Evolutionary conservation across 2,113 vertebrate genomes (phyloP), one percentile per base, ranked within the genome.

Genomic region (Holacanthus passer): DNA sequence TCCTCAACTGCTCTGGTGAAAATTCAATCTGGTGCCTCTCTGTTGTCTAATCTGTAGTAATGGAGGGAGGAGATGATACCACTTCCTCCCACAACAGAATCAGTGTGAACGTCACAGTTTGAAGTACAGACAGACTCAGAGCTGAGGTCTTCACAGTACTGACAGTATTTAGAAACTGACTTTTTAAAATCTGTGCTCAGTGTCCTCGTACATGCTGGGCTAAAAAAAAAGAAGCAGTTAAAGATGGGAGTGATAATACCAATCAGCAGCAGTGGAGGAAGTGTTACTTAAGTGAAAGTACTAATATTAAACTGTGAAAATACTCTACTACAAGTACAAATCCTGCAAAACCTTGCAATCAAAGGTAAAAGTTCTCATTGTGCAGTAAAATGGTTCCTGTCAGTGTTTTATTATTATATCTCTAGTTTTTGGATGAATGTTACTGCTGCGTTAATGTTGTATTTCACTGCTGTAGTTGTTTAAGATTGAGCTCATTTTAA

Each of bases 21-120:
- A 59, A 17, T 41, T 43, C 65, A 41, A 22, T 50, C 48, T 3
- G 17, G 64, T 41, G 43, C 8, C 37, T 47, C 60, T 41, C 27
- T 37, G 27, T 75, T 82, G 74, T 85, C 59, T 20, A 7, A 20
- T 43, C 9, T 79, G 14, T 19, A 14, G 58, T 39, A 35, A 9
- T 1, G 20, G 29, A 8, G 68, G 24, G 63, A 63, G 24, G 76
- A 67, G 52, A 37, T 31, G 24, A 67, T 58, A 9, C 27, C 43
- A n/a, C 20, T 37, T 22, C 60, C 45, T 79, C 31, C 48, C 41
- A 71, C n/a, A 6, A 3, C 41, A 60, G 8, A 55, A 32, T 19
- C 66, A 31, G 37, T 10, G 31, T 14, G 35, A 66, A 16, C 82
- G 37, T 43, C 37, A 43, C 32, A 48, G 14, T 32, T 29, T 31